A percentile compares a stretch with the other conserved stretches of the same genome.
Conservation (phyloP, 2,797 vertebrate genomes). For the Carapus acus region DNA sequence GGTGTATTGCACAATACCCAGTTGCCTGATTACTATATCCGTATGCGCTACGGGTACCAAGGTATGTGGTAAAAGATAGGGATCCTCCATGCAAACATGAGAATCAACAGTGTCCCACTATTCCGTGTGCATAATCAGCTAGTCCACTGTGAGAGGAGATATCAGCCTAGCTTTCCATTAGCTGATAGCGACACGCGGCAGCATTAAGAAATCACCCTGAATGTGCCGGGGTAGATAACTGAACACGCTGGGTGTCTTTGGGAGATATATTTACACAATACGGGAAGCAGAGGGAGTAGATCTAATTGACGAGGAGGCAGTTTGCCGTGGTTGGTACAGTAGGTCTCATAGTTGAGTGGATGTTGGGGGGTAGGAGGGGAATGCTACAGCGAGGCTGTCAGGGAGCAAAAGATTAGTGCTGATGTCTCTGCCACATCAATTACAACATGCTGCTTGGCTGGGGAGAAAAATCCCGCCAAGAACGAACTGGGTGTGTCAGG, state of each 20-base stretch:
- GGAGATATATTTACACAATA: conserved; percentile 65
- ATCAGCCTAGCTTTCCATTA: conserved; percentile 69
- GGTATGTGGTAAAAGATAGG: conserved; percentile 65
- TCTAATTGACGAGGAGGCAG: conserved; percentile 73
- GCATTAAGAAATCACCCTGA: conserved; percentile 70
- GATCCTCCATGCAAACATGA: conserved; percentile 62
- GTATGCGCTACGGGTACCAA: conserved; percentile 56
- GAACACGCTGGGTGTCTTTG: conserved; percentile 55
- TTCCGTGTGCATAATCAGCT: conserved; percentile 64
- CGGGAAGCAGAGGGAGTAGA: conserved; percentile 63
- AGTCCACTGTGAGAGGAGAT: conserved; percentile 58
- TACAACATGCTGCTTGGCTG: conserved; percentile 65
- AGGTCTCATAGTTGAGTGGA: conserved; percentile 60
- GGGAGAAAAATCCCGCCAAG: conserved; percentile 66
- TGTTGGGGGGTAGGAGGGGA: too few species aligned
- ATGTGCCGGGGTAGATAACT: conserved; percentile 74
- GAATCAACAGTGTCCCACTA: conserved; percentile 56
- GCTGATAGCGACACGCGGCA: conserved; percentile 63
- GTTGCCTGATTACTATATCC: conserved; percentile 64
- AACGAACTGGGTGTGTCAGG: conserved; percentile 68
- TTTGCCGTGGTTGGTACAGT: conserved; percentile 51
- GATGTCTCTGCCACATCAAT: conserved; percentile 78
- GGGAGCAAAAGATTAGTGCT: conserved; percentile 72
- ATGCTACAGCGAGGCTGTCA: conserved; percentile 55
- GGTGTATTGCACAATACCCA: conserved; percentile 56